phyloP scores from a whole-genome alignment of 2,113 vertebrate species.

The Chaetodon auriga region DNA sequence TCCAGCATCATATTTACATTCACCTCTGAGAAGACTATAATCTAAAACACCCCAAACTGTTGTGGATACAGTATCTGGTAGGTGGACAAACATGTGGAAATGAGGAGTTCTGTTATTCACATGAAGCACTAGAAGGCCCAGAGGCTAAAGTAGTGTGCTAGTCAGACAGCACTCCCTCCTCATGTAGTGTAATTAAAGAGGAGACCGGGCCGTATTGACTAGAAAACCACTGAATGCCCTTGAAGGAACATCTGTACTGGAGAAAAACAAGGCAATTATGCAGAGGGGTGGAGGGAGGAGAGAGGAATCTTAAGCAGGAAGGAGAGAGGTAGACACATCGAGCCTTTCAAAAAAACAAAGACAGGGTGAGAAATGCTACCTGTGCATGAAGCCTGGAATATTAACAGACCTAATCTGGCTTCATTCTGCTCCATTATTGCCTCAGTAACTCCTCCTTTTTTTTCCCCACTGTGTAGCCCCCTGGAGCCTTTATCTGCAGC shows the following conservation, averaged over 20 bases:
- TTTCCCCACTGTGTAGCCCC: slow-evolving; percentile 25
- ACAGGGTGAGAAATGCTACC: slow-evolving; percentile 31
- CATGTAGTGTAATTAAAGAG: slow-evolving; percentile 86
- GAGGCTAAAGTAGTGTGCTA: slow-evolving; percentile 64
- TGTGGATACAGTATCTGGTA: slow-evolving; percentile 44
- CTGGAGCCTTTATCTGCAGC: slow-evolving; percentile 71
- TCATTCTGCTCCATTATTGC: slow-evolving; percentile 42
- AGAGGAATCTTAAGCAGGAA: slow-evolving; percentile 71
- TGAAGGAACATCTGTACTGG: slow-evolving; percentile 86
- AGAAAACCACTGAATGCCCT: slow-evolving; percentile 84
- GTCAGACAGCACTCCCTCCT: slow-evolving; percentile 75
- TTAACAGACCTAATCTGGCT: slow-evolving; percentile 33
- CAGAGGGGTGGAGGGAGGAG: slow-evolving; percentile 66
- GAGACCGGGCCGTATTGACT: slow-evolving; percentile 82
- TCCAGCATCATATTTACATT: slow-evolving; percentile 14
- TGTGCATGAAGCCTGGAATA: slow-evolving; percentile 44
- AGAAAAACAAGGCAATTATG: slow-evolving; percentile 89
- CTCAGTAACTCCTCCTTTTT: slow-evolving; percentile 42
- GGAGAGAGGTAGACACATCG: slow-evolving; percentile 57
- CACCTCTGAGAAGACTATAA: background rate
- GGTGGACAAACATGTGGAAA: slow-evolving; percentile 57
- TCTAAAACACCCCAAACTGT: slow-evolving; percentile 27
- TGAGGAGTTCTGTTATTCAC: slow-evolving; percentile 49
- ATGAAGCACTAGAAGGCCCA: slow-evolving; percentile 62
- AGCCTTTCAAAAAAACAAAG: slow-evolving; percentile 46